Conservation (phyloP, 2,888 invertebrate genomes). For the Eristalis intricaria region DNA sequence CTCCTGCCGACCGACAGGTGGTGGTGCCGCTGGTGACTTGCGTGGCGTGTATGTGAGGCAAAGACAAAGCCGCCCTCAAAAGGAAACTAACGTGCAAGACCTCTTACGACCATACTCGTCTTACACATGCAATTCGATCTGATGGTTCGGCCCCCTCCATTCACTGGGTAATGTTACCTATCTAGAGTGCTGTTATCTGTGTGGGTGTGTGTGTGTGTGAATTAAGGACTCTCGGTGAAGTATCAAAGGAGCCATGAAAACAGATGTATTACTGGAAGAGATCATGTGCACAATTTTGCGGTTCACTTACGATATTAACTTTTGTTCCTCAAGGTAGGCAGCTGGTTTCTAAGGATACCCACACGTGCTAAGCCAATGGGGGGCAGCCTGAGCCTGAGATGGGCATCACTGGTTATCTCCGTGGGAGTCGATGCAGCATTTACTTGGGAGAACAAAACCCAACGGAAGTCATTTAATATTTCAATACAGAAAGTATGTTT, state of each 20-base stretch:
- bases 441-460: background rate
- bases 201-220: background rate
- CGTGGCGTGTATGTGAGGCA: slow-evolving; percentile 1
- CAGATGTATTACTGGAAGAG: slow-evolving; percentile 2
- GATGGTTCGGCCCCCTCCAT: background rate
- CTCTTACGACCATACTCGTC: background rate
- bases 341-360: background rate
- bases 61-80: background rate
- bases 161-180: slow-evolving; percentile 32
- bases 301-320: slow-evolving; percentile 39
- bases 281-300: slow-evolving; percentile 42
- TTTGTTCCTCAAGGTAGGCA: background rate
- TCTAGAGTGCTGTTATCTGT: slow-evolving; percentile 3
- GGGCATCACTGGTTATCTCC: background rate
- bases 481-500: background rate
- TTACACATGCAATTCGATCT: slow-evolving; percentile 14
- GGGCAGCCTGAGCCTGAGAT: background rate
- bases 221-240: background rate
- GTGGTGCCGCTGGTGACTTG: slow-evolving; percentile 5
- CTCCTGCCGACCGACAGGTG: slow-evolving; percentile 18
- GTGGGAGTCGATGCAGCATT: background rate
- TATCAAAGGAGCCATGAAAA: slow-evolving; percentile 25
- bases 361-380: background rate
- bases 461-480: background rate
- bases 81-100: slow-evolving; percentile 6